A percentile compares a stretch with the other conserved stretches of the same genome.
These are phyloP conservation scores for Coecobrya sp. DNA, from an alignment of 2,888 invertebrate genomes.

Conservation along the genomic window DNA sequence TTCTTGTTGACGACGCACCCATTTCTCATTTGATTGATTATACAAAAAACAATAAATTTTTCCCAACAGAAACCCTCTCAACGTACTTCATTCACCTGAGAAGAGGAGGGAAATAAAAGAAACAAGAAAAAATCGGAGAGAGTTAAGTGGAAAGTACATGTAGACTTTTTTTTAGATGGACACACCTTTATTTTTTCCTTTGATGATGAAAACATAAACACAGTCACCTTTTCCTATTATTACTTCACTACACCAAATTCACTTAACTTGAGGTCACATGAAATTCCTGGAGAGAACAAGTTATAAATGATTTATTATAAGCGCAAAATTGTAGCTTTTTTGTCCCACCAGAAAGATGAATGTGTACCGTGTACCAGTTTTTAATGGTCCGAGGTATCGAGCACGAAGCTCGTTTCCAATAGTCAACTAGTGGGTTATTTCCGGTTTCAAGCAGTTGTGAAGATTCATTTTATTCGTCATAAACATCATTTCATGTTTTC, in stretches of 20 bases:
- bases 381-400: no score
- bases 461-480: no score
- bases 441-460: no score
- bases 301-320: conserved; percentile 38
- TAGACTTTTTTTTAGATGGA: background rate
- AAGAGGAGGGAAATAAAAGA: conserved; percentile 22
- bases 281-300: background rate
- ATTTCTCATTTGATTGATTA: conserved; percentile 71
- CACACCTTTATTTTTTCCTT: conserved; percentile 9
- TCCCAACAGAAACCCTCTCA: background rate
- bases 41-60: conserved; percentile 18
- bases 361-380: no score
- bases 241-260: background rate
- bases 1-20: conserved; percentile 56
- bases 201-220: conserved; percentile 16
- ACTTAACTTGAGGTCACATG: background rate
- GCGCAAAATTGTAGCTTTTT: conserved; percentile 11
- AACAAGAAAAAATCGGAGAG: conserved; percentile 27
- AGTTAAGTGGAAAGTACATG: background rate
- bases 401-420: background rate
- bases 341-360: background rate
- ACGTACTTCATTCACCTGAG: background rate
- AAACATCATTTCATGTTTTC: no score
- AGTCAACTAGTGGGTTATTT: conserved; percentile 8
- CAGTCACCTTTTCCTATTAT: background rate